Evolutionary conservation across 2,113 vertebrate species (phyloP), one percentile per base, ranked within the genome.

Genomic region (Chionis minor): DNA sequence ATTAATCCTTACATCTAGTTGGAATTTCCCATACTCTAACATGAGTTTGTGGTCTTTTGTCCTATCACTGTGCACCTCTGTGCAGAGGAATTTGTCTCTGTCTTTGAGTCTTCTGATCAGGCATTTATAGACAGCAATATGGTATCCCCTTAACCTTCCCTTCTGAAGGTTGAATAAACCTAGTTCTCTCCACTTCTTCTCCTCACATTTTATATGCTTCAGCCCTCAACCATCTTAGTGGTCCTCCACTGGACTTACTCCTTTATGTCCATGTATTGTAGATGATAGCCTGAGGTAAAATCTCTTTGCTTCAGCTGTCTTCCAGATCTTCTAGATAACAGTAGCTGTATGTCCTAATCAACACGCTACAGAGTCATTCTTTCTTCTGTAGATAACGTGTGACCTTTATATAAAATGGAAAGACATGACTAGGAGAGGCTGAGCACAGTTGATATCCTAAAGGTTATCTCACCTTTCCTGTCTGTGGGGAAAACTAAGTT

Each of bases 81-180:
- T 72, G 47, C 45, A 55, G 49, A 80, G 54, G 15, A 42, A 58
- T 55, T 24, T 81, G 10, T 1, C 7, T 79, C 44, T 51, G 22
- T 35, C 18, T 80, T 75, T 14, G 5, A 51, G 33, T 65, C 6
- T 81, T 78, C 40, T 75, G 15, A 20, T 42, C 17, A 56, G 28
- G 9, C 2, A 18, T 61, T 65, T 69, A 42, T 17, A 61, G 59
- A 70, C 7, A 65, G 7, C 0, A 0, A 38, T 45, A 21, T 6
- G 6, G 5, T 55, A 2, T 70, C 19, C 13, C 14, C 14, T 69
- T 65, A 63, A 11, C 19, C 16, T 81, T 74, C 51, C 12, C 8
- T 65, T 79, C 33, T 17, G 14, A 84, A 85, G 26, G 17, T 20
- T 66, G 26, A 65, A 66, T 26, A 56, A 75, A 52, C 19, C 17